phyloP scores from a whole-genome alignment of 2,113 vertebrate genomes.

The Spilogale gracilis region DNA sequence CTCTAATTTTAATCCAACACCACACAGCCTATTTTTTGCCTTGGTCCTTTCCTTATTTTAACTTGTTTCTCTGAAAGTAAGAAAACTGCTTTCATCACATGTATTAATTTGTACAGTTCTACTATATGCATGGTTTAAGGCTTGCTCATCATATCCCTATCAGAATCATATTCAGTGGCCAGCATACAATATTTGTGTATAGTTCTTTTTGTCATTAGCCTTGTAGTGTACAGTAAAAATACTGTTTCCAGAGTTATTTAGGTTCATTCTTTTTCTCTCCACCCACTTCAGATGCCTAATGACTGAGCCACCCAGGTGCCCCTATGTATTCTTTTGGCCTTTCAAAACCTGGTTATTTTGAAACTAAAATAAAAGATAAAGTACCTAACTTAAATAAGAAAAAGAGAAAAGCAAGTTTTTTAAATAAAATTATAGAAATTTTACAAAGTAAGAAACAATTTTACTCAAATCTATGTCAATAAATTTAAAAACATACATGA shows the following conservation, averaged over 20 bases:
- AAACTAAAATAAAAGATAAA: constrained; percentile 1
- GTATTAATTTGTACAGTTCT: background rate
- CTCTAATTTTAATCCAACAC: background rate
- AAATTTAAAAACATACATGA: background rate
- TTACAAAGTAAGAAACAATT: background rate
- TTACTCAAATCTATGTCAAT: background rate
- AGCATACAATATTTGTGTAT: background rate
- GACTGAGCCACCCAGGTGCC: too few relatives aligned
- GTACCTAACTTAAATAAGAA: background rate
- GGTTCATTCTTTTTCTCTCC: background rate
- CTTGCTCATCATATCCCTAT: background rate
- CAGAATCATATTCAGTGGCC: background rate
- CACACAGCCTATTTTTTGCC: background rate
- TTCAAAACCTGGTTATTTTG: background rate
- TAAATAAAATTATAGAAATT: background rate
- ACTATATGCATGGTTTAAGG: background rate
- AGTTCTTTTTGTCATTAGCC: background rate
- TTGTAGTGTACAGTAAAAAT: background rate
- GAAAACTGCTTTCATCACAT: background rate
- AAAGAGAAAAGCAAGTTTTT: background rate
- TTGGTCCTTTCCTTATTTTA: background rate
- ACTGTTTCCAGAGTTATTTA: background rate
- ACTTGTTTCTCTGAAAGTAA: background rate
- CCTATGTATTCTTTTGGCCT: background rate
- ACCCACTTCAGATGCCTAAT: background rate